Percentiles rank a stretch among this genome's conserved stretches.
These are phyloP conservation scores for Oreotrochilus melanogaster DNA, from an alignment of 2,113 vertebrate species.

Conservation along the genomic window DNA sequence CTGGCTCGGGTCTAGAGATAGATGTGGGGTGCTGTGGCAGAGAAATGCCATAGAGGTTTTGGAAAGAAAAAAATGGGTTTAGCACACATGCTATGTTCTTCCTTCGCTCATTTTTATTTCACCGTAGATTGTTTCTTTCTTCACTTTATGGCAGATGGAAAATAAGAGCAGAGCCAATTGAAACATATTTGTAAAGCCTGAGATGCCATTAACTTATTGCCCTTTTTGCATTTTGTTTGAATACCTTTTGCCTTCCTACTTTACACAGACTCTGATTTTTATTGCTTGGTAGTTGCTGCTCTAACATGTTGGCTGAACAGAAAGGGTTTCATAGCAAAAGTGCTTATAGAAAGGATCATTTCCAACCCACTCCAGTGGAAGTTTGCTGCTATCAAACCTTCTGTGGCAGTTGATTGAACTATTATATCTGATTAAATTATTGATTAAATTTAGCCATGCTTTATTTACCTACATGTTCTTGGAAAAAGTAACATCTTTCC, in stretches of 20 bases:
- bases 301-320: fast-evolving
- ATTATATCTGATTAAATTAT: not conserved
- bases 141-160: not conserved
- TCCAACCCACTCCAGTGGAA: not conserved
- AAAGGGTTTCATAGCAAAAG: fast-evolving
- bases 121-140: not conserved
- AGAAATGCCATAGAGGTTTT: not conserved
- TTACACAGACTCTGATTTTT: not conserved
- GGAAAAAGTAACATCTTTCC: not conserved
- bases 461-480: not conserved
- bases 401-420: not conserved
- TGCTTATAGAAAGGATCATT: not conserved
- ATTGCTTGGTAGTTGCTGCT: not conserved
- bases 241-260: not conserved
- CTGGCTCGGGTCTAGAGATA: not conserved
- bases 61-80: not conserved
- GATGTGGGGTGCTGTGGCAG: not conserved
- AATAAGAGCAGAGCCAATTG: not conserved
- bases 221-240: not conserved
- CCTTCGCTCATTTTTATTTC: conserved; percentile 37
- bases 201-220: not conserved
- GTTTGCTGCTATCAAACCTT: not conserved
- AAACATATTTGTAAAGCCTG: not conserved
- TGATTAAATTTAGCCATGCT: not conserved
- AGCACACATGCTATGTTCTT: not conserved